Evolutionary conservation across 92 coral and sea anemone species (phyloP).

Genomic region (Blastomussa wellsi): DNA sequence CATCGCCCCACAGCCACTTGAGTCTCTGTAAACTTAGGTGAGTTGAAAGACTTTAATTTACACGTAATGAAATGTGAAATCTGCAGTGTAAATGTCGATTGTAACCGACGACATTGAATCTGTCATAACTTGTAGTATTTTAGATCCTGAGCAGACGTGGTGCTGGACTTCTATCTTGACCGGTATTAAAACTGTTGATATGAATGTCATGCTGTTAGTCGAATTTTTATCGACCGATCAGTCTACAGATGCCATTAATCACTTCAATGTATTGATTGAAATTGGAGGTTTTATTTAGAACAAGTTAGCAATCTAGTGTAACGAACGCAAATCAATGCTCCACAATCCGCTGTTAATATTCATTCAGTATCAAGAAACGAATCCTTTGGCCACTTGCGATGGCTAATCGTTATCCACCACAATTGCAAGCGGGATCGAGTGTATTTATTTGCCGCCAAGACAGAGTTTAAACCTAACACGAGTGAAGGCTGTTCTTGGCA

Average conservation of each 20-base stretch:
- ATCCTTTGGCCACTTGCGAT: not conserved
- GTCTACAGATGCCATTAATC: not conserved
- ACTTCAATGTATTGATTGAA: not conserved
- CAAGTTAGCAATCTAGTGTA: not conserved
- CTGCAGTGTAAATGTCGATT: not conserved
- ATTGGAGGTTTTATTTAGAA: not conserved
- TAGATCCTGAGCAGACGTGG: no score
- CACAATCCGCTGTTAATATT: not conserved
- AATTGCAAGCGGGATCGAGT: no score
- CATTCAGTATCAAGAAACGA: not conserved
- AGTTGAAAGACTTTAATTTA: not conserved
- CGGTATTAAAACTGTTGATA: not conserved
- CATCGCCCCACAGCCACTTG: not conserved
- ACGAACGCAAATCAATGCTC: not conserved
- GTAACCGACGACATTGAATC: not conserved
- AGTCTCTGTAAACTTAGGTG: conserved; percentile 12
- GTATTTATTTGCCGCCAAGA: no score
- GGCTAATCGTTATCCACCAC: not conserved
- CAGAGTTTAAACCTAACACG: not conserved
- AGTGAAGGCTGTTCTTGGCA: not conserved
- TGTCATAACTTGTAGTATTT: not conserved
- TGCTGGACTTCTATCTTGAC: not conserved
- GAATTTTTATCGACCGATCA: not conserved
- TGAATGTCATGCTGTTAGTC: not conserved
- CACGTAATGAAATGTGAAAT: not conserved